Conservation (phyloP, 2,113 vertebrate species). For the Rhynchomys soricoides region DNA sequence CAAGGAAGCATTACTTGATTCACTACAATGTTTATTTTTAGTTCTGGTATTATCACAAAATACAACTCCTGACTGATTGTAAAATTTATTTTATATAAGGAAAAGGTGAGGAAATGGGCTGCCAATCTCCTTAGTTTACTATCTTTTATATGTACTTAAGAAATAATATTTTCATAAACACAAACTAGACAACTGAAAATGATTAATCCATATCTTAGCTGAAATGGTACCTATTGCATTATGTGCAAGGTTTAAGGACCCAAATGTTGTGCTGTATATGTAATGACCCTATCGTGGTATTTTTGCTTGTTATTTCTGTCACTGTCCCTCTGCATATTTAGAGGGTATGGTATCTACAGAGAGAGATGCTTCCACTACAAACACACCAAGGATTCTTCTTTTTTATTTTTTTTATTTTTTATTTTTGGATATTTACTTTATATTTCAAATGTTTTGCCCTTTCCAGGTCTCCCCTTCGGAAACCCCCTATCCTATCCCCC, state of each 20-base stretch:
- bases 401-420: too few relatives aligned
- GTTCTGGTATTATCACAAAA: background rate
- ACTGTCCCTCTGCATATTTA: background rate
- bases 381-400: too few relatives aligned
- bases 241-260: background rate
- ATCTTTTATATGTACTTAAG: constrained; percentile 16
- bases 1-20: constrained; percentile 3
- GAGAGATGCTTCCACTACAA: background rate
- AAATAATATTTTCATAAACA: constrained; percentile 32
- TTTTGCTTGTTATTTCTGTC: background rate
- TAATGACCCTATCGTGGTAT: background rate
- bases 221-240: background rate
- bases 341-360: background rate
- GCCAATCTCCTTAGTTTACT: background rate
- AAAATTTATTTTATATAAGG: background rate
- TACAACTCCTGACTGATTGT: background rate
- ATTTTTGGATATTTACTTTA: too few relatives aligned
- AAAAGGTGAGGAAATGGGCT: background rate
- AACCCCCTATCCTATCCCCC: too few relatives aligned
- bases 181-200: background rate
- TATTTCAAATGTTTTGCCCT: too few relatives aligned
- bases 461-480: too few relatives aligned
- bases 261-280: background rate
- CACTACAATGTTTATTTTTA: constrained; percentile 2
- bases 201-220: background rate